A percentile compares a stretch with the other conserved stretches of the same genome.
Evolutionary conservation across 2,113 vertebrate genomes (phyloP).

Genomic region (Symphodus melops): DNA sequence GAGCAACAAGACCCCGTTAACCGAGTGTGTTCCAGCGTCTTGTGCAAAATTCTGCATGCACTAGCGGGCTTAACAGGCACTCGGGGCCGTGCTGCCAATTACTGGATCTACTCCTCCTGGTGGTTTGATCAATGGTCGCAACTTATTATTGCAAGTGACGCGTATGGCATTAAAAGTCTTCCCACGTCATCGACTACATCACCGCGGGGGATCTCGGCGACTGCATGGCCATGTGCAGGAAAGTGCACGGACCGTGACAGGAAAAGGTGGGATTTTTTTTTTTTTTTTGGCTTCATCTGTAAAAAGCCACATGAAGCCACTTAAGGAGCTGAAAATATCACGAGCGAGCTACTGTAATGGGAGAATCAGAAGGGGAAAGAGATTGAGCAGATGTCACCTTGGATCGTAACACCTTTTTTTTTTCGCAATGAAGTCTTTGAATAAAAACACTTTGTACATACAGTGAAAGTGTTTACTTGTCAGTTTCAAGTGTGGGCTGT

Average conservation of each 20-base stretch:
- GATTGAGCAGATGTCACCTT: constrained; percentile 41
- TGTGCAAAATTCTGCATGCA: not conserved
- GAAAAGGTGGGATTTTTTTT: too few species aligned
- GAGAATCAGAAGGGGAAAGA: constrained; percentile 1
- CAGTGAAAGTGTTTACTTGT: constrained; percentile 17
- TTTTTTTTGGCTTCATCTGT: too few species aligned
- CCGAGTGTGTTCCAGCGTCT: constrained; percentile 19
- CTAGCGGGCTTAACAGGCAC: constrained; percentile 31
- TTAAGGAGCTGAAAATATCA: constrained; percentile 42
- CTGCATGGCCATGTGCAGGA: too few species aligned
- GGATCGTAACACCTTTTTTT: not conserved
- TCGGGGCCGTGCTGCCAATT: constrained; percentile 40
- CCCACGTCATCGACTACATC: too few species aligned
- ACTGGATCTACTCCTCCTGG: constrained; percentile 28
- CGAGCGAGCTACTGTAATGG: not conserved
- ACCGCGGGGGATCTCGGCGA: too few species aligned
- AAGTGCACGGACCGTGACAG: too few species aligned
- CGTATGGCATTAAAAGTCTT: too few species aligned
- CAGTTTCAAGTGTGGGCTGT: not conserved
- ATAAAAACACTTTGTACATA: not conserved
- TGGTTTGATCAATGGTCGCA: too few species aligned
- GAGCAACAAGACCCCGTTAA: constrained; percentile 24
- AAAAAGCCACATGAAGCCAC: constrained; percentile 48
- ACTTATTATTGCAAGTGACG: too few species aligned
- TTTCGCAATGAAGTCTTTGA: not conserved